Conservation (phyloP, 2,113 vertebrate genomes). For the Centropristis striata region DNA sequence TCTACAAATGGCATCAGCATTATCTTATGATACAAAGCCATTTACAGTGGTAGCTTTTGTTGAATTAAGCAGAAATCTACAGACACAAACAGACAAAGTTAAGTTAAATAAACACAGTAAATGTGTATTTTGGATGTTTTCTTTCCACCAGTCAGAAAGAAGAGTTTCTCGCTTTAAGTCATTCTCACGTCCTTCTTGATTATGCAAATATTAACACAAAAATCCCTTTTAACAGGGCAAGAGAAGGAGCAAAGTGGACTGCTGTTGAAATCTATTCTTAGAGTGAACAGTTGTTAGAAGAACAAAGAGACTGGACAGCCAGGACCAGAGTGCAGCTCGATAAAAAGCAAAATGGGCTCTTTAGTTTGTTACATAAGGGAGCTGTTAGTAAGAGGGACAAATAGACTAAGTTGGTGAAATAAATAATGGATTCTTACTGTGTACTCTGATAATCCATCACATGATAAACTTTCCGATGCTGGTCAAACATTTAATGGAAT, state of each 20-base stretch:
- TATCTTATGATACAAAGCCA: too few relatives aligned
- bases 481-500: neutral
- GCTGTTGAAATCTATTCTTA: neutral
- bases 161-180: too few relatives aligned
- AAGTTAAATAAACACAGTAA: too few relatives aligned
- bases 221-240: neutral
- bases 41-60: too few relatives aligned
- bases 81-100: too few relatives aligned
- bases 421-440: neutral
- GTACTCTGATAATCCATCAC: neutral
- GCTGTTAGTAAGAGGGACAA: slow-evolving; percentile 10
- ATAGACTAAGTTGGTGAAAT: neutral
- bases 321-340: slow-evolving; percentile 23
- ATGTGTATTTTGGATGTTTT: too few relatives aligned
- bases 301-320: slow-evolving; percentile 2
- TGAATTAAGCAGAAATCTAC: too few relatives aligned
- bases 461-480: neutral
- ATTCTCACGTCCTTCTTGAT: neutral
- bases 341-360: slow-evolving; percentile 24
- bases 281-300: slow-evolving; percentile 2
- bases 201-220: neutral
- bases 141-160: too few relatives aligned
- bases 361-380: slow-evolving; percentile 2
- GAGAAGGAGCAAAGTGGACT: neutral
- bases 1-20: too few relatives aligned